Evolutionary conservation across 2,113 vertebrate species (phyloP).

Genomic region (Entelurus aequoreus): DNA sequence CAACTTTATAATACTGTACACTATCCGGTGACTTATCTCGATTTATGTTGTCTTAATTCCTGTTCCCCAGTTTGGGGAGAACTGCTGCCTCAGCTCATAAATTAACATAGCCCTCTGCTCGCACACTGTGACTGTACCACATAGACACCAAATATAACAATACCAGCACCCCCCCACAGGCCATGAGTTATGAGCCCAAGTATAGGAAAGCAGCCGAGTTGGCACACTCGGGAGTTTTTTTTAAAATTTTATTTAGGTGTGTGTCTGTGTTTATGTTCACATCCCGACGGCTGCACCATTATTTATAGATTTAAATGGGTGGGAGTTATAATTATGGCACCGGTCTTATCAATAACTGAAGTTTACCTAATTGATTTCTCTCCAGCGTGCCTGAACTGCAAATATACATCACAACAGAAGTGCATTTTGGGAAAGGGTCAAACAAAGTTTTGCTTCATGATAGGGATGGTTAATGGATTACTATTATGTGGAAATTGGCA

Average conservation of each 20-base stretch:
- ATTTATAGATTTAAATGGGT: conserved; percentile 61
- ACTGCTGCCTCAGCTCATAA: conserved; percentile 66
- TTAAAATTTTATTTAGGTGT: conserved; percentile 7
- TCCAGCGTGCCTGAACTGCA: conserved; percentile 49
- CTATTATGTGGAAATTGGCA: not conserved
- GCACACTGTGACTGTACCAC: conserved; percentile 41
- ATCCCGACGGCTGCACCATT: conserved; percentile 19
- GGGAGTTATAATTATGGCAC: conserved; percentile 48
- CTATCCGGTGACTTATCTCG: conserved; percentile 66
- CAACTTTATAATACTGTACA: conserved; percentile 49
- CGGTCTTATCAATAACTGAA: conserved; percentile 62
- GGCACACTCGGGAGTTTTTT: conserved; percentile 24
- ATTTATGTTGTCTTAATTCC: conserved; percentile 70
- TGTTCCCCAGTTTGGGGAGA: conserved; percentile 67
- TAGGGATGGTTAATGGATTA: not conserved
- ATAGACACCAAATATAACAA: conserved; percentile 62
- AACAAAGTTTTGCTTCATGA: conserved; percentile 30
- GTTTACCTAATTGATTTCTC: conserved; percentile 66
- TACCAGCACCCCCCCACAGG: conserved; percentile 55
- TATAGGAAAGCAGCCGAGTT: conserved; percentile 57
- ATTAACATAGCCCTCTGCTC: conserved; percentile 62
- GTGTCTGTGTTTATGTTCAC: conserved; percentile 10
- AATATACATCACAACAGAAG: conserved; percentile 48
- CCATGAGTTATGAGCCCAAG: conserved; percentile 65
- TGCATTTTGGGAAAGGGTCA: conserved; percentile 23